These are phyloP conservation scores for Drosophila malerkotliana DNA, from an alignment of 1,140 invertebrate species.

Conservation along the genomic window DNA sequence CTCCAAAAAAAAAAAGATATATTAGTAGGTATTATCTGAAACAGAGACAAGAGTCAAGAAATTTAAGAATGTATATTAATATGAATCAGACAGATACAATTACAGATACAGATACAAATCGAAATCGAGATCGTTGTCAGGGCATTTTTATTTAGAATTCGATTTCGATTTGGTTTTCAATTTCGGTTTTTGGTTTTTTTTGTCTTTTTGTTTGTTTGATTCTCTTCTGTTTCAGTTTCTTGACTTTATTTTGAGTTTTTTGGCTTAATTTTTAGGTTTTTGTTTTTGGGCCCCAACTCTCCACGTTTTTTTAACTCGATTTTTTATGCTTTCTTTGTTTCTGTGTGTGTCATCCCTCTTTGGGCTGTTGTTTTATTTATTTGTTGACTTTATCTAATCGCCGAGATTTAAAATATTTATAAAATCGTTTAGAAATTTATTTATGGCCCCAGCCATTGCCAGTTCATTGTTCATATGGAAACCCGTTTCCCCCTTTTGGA, in stretches of 20 bases:
- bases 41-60: constrained; percentile 1
- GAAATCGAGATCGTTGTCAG: constrained; percentile 38
- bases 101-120: constrained; percentile 10
- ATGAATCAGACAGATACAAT: constrained; percentile 19
- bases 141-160: constrained; percentile 36
- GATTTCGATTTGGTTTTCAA: constrained; percentile 34
- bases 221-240: constrained; percentile 21
- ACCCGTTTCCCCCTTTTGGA: constrained; percentile 11
- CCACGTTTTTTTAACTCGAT: background rate
- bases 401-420: constrained; percentile 83
- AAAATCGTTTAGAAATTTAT: constrained; percentile 83
- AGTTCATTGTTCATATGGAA: constrained; percentile 64
- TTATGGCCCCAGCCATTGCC: constrained; percentile 69
- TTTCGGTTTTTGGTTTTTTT: constrained; percentile 24
- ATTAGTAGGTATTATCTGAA: background rate
- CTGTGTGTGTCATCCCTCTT: constrained; percentile 34
- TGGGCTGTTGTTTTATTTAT: constrained; percentile 78
- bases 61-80: constrained; percentile 31
- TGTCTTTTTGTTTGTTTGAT: constrained; percentile 14
- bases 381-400: constrained; percentile 83
- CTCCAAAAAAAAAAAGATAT: background rate
- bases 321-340: constrained; percentile 7
- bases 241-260: constrained; percentile 11
- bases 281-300: background rate
- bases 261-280: background rate